phyloP scores from a whole-genome alignment of 2,888 invertebrate species.

The Zaprionus lineosus region DNA sequence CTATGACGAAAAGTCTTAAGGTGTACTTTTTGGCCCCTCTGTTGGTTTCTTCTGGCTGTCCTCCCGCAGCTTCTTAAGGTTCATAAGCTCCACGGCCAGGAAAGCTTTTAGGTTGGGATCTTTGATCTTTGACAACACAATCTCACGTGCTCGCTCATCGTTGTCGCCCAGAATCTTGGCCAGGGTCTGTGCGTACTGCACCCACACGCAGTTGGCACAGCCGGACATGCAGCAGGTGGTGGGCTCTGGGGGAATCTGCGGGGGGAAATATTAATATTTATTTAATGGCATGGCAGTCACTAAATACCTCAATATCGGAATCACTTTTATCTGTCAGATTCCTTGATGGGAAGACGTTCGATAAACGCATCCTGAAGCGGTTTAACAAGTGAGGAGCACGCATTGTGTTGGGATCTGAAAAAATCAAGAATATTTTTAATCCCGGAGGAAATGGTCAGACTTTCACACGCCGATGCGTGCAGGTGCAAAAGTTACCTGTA shows the following conservation, averaged over 20 bases:
- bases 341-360: slow-evolving; percentile 36
- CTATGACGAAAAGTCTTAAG: slow-evolving; percentile 18
- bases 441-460: slow-evolving; percentile 36
- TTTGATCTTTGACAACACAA: slow-evolving; percentile 88
- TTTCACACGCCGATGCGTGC: slow-evolving; percentile 65
- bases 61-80: slow-evolving; percentile 48
- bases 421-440: slow-evolving; percentile 6
- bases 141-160: slow-evolving; percentile 87
- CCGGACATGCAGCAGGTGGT: slow-evolving; percentile 95
- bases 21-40: slow-evolving; percentile 28
- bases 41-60: slow-evolving; percentile 14
- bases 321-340: slow-evolving; percentile 44
- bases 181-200: slow-evolving; percentile 93
- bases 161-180: slow-evolving; percentile 86
- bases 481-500: slow-evolving; percentile 48
- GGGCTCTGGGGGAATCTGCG: slow-evolving; percentile 84
- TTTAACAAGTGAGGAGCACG: slow-evolving; percentile 58
- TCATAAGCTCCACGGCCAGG: slow-evolving; percentile 89
- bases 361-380: slow-evolving; percentile 36
- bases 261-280: background rate
- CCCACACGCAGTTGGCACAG: slow-evolving; percentile 96
- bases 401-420: slow-evolving; percentile 65
- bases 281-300: background rate
- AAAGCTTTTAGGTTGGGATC: slow-evolving; percentile 93
- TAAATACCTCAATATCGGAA: slow-evolving; percentile 60